Evolutionary conservation across 2,797 vertebrate species (phyloP).

Genomic region (Urocyon cinereoargenteus): DNA sequence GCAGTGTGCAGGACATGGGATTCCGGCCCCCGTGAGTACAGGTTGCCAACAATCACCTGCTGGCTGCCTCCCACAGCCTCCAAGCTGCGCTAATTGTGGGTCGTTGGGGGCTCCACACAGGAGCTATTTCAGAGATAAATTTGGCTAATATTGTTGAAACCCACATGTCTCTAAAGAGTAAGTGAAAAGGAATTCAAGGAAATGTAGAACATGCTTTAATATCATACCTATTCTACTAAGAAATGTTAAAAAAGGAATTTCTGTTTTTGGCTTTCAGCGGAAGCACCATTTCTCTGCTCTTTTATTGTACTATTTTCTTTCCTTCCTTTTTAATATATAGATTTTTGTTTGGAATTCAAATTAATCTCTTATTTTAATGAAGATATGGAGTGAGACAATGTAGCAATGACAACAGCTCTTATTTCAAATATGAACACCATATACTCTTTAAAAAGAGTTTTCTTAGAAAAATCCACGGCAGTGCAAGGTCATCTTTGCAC

Average conservation of each 20-base stretch:
- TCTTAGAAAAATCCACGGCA: not conserved
- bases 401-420: not conserved
- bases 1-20: not conserved
- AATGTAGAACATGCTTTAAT: slow-evolving; percentile 63
- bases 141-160: not conserved
- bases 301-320: slow-evolving; percentile 56
- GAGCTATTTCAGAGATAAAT: not conserved
- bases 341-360: slow-evolving; percentile 64
- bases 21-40: not conserved
- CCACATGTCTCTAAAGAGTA: slow-evolving; percentile 43
- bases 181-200: slow-evolving; percentile 55
- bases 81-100: not conserved
- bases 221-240: not conserved
- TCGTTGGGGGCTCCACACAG: not conserved
- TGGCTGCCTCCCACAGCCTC: not conserved
- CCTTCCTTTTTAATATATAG: slow-evolving; percentile 35
- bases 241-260: slow-evolving; percentile 52
- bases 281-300: slow-evolving; percentile 3
- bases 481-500: not conserved
- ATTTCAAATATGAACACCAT: not conserved
- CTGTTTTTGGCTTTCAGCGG: not conserved
- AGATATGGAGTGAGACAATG: not conserved
- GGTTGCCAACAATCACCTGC: not conserved
- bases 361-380: slow-evolving; percentile 57
- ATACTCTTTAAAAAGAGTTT: not conserved